Evolutionary conservation across 2,113 vertebrate species (phyloP).

Genomic region (Odocoileus virginianus): DNA sequence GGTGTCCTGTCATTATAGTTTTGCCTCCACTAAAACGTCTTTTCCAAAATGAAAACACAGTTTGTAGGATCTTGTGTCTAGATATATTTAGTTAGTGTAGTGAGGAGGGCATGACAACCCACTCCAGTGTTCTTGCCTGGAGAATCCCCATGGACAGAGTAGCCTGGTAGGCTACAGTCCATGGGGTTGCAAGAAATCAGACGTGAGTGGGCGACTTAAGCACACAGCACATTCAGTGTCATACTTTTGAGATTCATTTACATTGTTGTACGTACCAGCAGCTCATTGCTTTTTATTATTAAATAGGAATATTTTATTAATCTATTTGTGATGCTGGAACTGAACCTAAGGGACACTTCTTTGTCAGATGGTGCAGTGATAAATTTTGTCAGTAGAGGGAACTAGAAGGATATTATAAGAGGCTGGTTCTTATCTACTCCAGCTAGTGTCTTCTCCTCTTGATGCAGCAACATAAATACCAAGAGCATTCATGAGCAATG

Average conservation of each 20-base stretch:
- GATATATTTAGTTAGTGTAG: not conserved
- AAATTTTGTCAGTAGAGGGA: not conserved
- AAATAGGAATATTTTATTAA: not conserved
- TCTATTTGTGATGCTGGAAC: not conserved
- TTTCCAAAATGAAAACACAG: not conserved
- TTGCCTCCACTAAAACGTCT: not conserved
- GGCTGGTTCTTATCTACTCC: not conserved
- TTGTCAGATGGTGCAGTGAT: not conserved
- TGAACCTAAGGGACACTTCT: not conserved
- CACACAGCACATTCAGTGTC: not conserved
- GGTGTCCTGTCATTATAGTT: not conserved
- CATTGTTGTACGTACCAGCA: not conserved
- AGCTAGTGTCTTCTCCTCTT: not conserved
- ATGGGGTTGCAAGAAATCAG: not conserved
- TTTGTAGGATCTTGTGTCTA: not conserved
- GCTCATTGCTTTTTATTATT: not conserved
- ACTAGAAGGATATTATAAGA: not conserved
- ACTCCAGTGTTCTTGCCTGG: not conserved
- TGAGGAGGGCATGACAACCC: not conserved
- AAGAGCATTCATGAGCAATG: not conserved
- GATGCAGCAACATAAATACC: not conserved
- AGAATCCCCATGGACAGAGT: not conserved
- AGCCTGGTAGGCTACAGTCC: not conserved
- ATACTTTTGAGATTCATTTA: not conserved
- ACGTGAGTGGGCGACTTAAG: not conserved